Base-by-base conservation (phyloP, 35 echinoderm and acorn worm species). In the Antedon bifida region DNA sequence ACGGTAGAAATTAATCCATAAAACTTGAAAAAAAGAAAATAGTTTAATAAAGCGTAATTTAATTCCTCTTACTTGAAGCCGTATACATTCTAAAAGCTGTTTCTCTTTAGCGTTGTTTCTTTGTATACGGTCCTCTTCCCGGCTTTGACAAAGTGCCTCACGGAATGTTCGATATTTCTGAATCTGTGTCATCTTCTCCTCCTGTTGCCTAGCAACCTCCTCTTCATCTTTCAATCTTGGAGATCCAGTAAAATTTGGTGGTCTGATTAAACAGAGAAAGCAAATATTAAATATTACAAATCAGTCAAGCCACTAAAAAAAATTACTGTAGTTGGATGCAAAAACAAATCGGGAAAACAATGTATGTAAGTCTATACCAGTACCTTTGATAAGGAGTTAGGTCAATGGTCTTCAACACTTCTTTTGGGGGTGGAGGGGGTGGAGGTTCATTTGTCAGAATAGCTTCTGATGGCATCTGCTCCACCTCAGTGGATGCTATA, bases 391-490 rank as follows among this genome's bases (percentile, higher is more conserved):
- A 88, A n/a, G 90, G 85, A 5, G 95, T 90, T 30, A 88, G 39
- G 39, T 99, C 95, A 35, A 99, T 83, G 8, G 74, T 84, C 73
- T 84, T 87, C 10, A 99, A 78, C 45, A 99, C 92, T 73, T 93
- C 95, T 39, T 99, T 90, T 0, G 88, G 85, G 11, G 90, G 91
- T 12, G 91, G 95, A 77, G 95, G 95, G 39, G 95, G 95, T 35
- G 95, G 95, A 64, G 91, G 95, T 81, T 92, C 88, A 78, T 99
- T 92, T 74, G 91, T 90, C 31, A 99, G 95, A 73, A 91, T 55
- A 21, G 88, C 79, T 21, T 99, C 95, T 75, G 46, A 79, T 17
- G 85, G 82, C 26, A 82, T 74, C n/a, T 80, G 87, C 29, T 93
- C 95, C 34, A 88, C 12, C 31, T 99, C 91, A 16, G 91, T 90